Evolutionary conservation across 1,140 invertebrate genomes (phyloP).

Genomic region (Zelostemma sp.): DNA sequence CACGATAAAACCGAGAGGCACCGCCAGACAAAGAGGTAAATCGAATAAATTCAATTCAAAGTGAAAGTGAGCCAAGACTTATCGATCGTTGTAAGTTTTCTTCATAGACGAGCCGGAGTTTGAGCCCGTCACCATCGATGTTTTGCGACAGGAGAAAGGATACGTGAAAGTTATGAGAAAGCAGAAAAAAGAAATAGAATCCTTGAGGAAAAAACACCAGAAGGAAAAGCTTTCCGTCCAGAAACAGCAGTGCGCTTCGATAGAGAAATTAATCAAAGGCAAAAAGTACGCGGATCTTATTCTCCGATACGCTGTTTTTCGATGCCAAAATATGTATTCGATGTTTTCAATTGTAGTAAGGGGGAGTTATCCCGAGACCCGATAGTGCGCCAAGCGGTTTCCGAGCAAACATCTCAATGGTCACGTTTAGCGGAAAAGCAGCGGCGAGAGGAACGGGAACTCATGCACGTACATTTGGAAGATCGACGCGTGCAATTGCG

Average conservation of each 20-base stretch:
- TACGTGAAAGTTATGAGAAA: constrained; percentile 96
- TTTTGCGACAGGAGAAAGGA: constrained; percentile 90
- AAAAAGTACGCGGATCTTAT: constrained; percentile 79
- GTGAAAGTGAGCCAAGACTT: constrained; percentile 28
- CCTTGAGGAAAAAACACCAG: constrained; percentile 90
- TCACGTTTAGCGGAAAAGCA: constrained; percentile 90
- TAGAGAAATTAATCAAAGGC: constrained; percentile 95
- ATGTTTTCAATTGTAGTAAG: constrained; percentile 79
- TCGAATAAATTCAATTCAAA: constrained; percentile 10
- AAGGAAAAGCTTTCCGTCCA: constrained; percentile 94
- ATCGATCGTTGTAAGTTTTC: constrained; percentile 33
- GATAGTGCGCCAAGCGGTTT: constrained; percentile 83
- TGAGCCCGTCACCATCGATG: constrained; percentile 93
- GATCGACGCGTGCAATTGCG: constrained; percentile 89
- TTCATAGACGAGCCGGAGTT: constrained; percentile 80
- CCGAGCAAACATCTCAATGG: constrained; percentile 95
- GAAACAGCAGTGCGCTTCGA: constrained; percentile 93
- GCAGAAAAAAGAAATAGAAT: constrained; percentile 95
- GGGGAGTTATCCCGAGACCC: constrained; percentile 84
- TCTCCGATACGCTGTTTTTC: too few species aligned
- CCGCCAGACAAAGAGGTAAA: constrained; percentile 61
- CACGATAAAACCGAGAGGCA: constrained; percentile 52
- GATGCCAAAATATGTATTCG: too few species aligned
- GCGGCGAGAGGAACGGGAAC: constrained; percentile 91
- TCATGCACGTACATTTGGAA: constrained; percentile 84